Evolutionary conservation across 1,140 invertebrate genomes (phyloP), one percentile per base, ranked within the genome.

Genomic region (Diuraphis noxia): DNA sequence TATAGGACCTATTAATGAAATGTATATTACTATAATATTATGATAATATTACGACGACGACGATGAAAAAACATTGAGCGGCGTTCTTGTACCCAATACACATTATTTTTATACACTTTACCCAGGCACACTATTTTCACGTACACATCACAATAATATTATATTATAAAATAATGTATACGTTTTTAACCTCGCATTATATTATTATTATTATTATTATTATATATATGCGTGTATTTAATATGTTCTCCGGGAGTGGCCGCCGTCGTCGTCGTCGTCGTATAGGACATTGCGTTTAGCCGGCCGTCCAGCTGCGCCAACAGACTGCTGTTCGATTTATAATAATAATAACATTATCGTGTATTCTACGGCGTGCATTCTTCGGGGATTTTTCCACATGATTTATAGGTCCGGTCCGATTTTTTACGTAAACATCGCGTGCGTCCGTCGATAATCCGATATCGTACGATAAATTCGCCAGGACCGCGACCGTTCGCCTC

Each of bases 1-100:
- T 91, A 91, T 91, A 30, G 89, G 89, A 82, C 89, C 89, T 91
- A 91, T 91, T 91, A 91, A 91, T 91, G 82, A 91, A 91, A 91
- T 38, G 43, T 52, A 49, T 52, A 82, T 41, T 43, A 77, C 41
- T 5, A 40, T 40, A 19, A 19, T 30, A 41, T 41, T 2, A 41
- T 72, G n/a, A 79, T 9, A 46, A 89, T 40, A 63, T 63, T 40
- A 63, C 49, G 86, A 88, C 21, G 86, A 34, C n/a, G 88, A 77
- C 30, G 63, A 25, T 25, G 38, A 36, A 25, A 90, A 90, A 46
- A n/a, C 56, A 72, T 72, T 10, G 56, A 17, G 30, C 30, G 56
- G 56, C 38, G 19, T 63, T n/a, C 30, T 63, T 56, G 30, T n/a
- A n/a, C 10, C 8, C 30, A 13, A 56, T 25, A 56, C 25, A 56